phyloP scores from a whole-genome alignment of 2,888 invertebrate species.

The Eledone cirrhosa region DNA sequence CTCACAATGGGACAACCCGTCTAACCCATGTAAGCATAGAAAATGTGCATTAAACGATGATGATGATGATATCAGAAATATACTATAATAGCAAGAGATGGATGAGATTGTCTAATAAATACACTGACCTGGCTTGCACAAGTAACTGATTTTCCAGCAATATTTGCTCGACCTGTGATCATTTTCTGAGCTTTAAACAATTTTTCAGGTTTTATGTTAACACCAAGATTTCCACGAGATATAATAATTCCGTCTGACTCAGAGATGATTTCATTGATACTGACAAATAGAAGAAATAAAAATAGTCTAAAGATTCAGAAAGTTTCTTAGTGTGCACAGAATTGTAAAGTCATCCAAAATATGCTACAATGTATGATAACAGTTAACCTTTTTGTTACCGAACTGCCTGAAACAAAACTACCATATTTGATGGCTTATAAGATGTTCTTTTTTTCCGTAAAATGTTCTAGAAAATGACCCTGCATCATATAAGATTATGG shows the following conservation, averaged over 20 bases:
- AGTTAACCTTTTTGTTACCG: too few species aligned
- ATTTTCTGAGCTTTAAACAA: conserved; percentile 93
- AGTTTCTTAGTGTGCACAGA: background rate
- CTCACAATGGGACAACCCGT: too few species aligned
- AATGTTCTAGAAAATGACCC: background rate
- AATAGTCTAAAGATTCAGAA: background rate
- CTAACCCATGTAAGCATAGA: too few species aligned
- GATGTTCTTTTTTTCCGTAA: background rate
- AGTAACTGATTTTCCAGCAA: conserved; percentile 92
- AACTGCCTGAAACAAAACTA: too few species aligned
- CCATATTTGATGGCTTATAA: too few species aligned
- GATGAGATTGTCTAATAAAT: background rate
- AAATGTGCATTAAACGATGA: too few species aligned
- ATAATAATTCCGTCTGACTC: conserved; percentile 98
- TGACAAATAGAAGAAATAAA: conserved; percentile 35
- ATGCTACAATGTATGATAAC: background rate
- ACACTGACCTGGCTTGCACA: conserved; percentile 80
- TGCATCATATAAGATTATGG: too few species aligned
- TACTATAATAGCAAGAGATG: too few species aligned
- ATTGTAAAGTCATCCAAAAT: background rate
- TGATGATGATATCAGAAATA: too few species aligned
- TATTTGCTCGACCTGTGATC: conserved; percentile 95
- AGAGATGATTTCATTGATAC: conserved; percentile 88
- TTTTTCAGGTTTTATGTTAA: conserved; percentile 92
- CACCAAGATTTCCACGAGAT: conserved; percentile 95